Percentiles rank a stretch among this genome's conserved stretches.
These are phyloP conservation scores for Brienomyrus brachyistius DNA, from an alignment of 2,113 vertebrate genomes.

Conservation along the genomic window DNA sequence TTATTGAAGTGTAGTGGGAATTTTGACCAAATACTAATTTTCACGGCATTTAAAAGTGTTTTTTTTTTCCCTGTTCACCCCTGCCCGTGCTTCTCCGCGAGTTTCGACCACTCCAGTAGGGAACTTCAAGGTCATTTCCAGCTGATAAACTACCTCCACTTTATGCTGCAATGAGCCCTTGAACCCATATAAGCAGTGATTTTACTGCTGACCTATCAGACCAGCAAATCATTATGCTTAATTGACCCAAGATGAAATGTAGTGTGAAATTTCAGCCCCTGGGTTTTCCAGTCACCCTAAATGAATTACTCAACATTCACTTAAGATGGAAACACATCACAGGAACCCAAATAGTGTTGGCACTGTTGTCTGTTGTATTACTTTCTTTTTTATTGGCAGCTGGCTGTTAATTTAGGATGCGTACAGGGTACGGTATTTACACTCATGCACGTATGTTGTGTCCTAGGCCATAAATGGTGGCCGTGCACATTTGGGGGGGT, in stretches of 20 bases:
- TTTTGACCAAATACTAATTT: slow-evolving; percentile 41
- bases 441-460: neutral
- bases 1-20: slow-evolving; percentile 45
- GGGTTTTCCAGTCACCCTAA: slow-evolving; percentile 50
- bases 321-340: slow-evolving; percentile 32
- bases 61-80: slow-evolving; percentile 24
- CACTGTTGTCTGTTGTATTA: neutral
- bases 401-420: neutral
- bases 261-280: slow-evolving; percentile 58
- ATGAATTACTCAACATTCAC: slow-evolving; percentile 58
- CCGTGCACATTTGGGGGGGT: slow-evolving; percentile 20
- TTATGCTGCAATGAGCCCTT: slow-evolving; percentile 50
- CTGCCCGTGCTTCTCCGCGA: slow-evolving; percentile 21
- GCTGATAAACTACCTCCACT: slow-evolving; percentile 49
- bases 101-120: slow-evolving; percentile 29
- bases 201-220: slow-evolving; percentile 47
- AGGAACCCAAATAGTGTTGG: slow-evolving; percentile 37
- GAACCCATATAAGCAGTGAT: slow-evolving; percentile 45
- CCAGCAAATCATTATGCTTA: slow-evolving; percentile 55
- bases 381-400: neutral
- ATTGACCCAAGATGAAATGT: slow-evolving; percentile 62
- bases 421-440: neutral
- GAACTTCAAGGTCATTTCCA: slow-evolving; percentile 58
- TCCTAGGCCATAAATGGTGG: neutral
- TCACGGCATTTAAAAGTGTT: slow-evolving; percentile 36